These are phyloP conservation scores for Brachionus plicatilis DNA, from an alignment of 1,140 invertebrate genomes.

Conservation along the genomic window DNA sequence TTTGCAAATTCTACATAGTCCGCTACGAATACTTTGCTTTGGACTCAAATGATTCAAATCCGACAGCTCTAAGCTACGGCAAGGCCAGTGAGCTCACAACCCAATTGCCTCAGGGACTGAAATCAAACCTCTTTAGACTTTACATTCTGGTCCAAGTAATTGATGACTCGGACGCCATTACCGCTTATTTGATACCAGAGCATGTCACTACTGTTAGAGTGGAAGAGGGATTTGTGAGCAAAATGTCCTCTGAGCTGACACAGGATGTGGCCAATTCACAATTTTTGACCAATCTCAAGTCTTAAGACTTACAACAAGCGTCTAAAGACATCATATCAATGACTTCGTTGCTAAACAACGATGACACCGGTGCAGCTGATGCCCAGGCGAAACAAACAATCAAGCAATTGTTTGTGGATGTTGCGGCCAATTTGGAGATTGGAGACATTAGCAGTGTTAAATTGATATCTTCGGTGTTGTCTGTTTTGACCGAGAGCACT, in stretches of 20 bases:
- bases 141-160: neutral
- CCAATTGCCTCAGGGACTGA: neutral
- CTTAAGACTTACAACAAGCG: neutral
- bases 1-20: no score
- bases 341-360: neutral
- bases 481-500: neutral
- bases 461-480: neutral
- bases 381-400: neutral
- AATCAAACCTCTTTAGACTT: neutral
- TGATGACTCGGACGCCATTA: conserved; percentile 26
- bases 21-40: conserved; percentile 13
- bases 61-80: neutral
- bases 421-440: neutral
- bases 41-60: neutral
- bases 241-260: neutral
- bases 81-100: neutral
- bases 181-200: neutral
- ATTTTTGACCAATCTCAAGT: neutral
- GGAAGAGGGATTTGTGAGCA: neutral
- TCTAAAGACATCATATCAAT: neutral
- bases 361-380: neutral
- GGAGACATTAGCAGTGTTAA: conserved; percentile 9
- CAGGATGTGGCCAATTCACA: neutral
- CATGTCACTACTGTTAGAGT: neutral
- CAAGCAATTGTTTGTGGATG: neutral